Evolutionary conservation across 2,113 vertebrate species (phyloP), one percentile per base, ranked within the genome.

Genomic region (Cairina moschata): DNA sequence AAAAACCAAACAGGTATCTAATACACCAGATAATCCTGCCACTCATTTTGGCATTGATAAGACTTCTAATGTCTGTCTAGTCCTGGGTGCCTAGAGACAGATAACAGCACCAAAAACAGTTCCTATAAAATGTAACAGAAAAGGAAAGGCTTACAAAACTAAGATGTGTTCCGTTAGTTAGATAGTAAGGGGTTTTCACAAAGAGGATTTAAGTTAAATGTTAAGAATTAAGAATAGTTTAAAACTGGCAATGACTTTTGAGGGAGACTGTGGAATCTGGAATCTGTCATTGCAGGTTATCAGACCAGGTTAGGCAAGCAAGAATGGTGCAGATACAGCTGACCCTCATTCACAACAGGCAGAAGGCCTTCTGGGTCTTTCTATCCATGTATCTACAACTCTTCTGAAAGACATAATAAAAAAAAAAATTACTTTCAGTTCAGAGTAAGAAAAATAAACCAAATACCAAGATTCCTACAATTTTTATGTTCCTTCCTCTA

Each of bases 401-500:
- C 52, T 79, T 65, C 36, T n/a, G n/a, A 16, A 89, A 76, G 32
- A 76, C 3, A 17, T 2, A 16, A 40, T 58, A 73, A 91, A 78
- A 71, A 59, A 54, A 95, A 28, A 95, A 25, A 71, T 74, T 74
- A 66, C 18, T 86, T 86, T 9, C 23, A 46, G 12, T 67, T 80
- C 77, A 40, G 63, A 62, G 40, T 21, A 90, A 76, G 76, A 92
- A 93, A 89, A 91, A 93, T 65, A 74, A 80, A 95, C 50, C 26
- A 83, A 18, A 20, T 34, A 85, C 93, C 31, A 34, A 86, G 23
- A 83, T 95, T 93, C 95, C 88, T 96, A 69, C 52, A 55, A 56
- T 75, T 85, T 93, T 92, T 87, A 86, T 60, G 71, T 85, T 90
- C 69, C 52, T 62, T 94, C 88, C 74, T 74, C 63, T 62, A 81